A percentile compares a stretch with the other conserved stretches of the same genome.
These are phyloP conservation scores for Xiphydria camelus DNA, from an alignment of 2,888 invertebrate genomes.

Conservation along the genomic window DNA sequence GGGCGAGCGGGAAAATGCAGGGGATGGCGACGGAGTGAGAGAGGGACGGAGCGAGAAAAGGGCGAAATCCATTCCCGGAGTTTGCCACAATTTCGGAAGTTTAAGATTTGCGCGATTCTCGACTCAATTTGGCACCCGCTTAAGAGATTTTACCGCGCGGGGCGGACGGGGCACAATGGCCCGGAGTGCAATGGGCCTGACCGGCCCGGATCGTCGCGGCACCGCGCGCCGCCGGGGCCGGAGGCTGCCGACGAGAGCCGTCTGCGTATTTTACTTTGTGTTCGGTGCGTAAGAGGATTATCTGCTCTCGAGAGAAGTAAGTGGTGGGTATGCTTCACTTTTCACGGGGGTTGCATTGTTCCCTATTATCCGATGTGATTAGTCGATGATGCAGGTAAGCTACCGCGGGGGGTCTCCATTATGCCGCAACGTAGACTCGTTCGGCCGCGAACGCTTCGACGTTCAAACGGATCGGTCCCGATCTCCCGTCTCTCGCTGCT, in stretches of 20 bases:
- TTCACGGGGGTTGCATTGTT: slow-evolving; percentile 53
- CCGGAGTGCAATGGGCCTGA: no score
- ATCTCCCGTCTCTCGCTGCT: neutral
- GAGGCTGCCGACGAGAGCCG: slow-evolving; percentile 7
- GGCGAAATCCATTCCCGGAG: slow-evolving; percentile 22
- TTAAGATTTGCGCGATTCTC: slow-evolving; percentile 22
- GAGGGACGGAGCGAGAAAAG: slow-evolving; percentile 15
- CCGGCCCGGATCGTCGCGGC: no score
- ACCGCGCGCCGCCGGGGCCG: no score
- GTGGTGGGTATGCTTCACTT: slow-evolving; percentile 41
- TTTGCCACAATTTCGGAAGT: slow-evolving; percentile 10
- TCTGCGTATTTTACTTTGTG: slow-evolving; percentile 49
- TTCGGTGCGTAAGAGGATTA: slow-evolving; percentile 57
- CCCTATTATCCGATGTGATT: slow-evolving; percentile 56
- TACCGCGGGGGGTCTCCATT: slow-evolving; percentile 56
- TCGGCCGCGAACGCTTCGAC: slow-evolving; percentile 32
- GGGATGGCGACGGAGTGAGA: neutral
- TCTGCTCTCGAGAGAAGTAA: slow-evolving; percentile 29
- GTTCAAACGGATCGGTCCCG: neutral
- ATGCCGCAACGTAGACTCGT: slow-evolving; percentile 30
- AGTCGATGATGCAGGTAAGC: slow-evolving; percentile 59
- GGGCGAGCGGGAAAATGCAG: neutral
- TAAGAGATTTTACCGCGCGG: slow-evolving; percentile 32
- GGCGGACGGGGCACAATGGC: slow-evolving; percentile 9
- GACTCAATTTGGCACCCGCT: slow-evolving; percentile 37